Evolutionary conservation across 2,888 invertebrate species (phyloP), one percentile per base, ranked within the genome.

Genomic region (Sphaerophoria taeniata): DNA sequence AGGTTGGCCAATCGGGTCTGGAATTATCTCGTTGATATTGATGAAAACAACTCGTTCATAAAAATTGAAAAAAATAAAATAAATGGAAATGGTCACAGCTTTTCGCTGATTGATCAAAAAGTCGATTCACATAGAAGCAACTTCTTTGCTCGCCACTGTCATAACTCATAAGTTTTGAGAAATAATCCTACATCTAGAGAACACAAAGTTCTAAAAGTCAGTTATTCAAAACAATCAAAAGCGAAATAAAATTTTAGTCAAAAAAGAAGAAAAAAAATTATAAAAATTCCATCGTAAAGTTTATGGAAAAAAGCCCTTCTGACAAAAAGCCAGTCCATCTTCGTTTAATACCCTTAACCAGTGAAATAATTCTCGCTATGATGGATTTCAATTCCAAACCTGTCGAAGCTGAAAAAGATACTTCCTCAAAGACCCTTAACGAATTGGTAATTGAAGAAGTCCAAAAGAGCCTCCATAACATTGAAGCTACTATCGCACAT

Each of bases 221-320:
- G 24, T 24, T 24, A 24, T 24, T 24, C 24, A 24, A 24, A 24
- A 24, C 24, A 24, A 24, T 24, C 1, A 47, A 31, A 61, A 61
- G 33, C 45, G 55, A 36, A 3, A 31, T 7, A 33, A 83, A 83
- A 83, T 83, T 78, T 43, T 9, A 67, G 75, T 79, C 4, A 34
- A 39, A 33, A 47, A 43, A 65, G 60, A 47, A 49, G 36, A 56
- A 24, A 45, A 71, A 55, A 56, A 39, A 63, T 63, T 69, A 63
- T 24, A 51, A 36, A 43, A 36, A 6, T 39, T 12, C 39, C 7
- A 24, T 70, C 49, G 16, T 51, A 31, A 53, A 31, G 67, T 79
- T 75, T 84, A 84, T 84, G 83, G 83, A 84, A 84, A 84, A 55
- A n/a, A 79, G 36, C 36, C 49, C n/a, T 49, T 65, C 81, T 71